Evolutionary conservation across 2,888 invertebrate genomes (phyloP).

Genomic region (Phrixothrix hirtus): DNA sequence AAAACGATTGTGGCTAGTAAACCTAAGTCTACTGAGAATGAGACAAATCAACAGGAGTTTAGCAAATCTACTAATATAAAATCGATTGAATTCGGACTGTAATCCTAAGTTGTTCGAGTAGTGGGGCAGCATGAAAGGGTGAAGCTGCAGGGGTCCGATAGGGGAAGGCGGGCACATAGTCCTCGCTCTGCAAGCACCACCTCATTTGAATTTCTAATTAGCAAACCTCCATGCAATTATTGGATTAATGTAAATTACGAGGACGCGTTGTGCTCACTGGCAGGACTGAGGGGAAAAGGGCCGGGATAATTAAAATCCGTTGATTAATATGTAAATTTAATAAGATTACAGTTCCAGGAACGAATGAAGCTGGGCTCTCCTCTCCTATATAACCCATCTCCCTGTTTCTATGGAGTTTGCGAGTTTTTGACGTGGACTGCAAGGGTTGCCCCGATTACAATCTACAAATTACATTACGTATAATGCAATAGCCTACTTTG

Average conservation of each 20-base stretch:
- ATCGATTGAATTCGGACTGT: slow-evolving; percentile 57
- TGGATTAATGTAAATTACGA: slow-evolving; percentile 92
- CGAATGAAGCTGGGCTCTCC: slow-evolving; percentile 61
- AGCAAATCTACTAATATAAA: slow-evolving; percentile 46
- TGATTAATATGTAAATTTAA: slow-evolving; percentile 99
- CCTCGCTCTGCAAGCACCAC: slow-evolving; percentile 69
- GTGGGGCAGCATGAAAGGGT: slow-evolving; percentile 40
- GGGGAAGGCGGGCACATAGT: slow-evolving; percentile 48
- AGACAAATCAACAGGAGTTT: slow-evolving; percentile 33
- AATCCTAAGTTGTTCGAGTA: slow-evolving; percentile 44
- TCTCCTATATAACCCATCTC: slow-evolving; percentile 40
- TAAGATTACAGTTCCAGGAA: slow-evolving; percentile 95
- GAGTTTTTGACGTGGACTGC: slow-evolving; percentile 31
- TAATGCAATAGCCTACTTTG: slow-evolving; percentile 23
- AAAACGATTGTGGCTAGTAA: slow-evolving; percentile 11
- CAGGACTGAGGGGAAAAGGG: slow-evolving; percentile 56
- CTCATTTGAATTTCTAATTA: slow-evolving; percentile 92
- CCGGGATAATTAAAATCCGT: slow-evolving; percentile 95
- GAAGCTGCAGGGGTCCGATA: slow-evolving; percentile 42
- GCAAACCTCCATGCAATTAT: slow-evolving; percentile 91
- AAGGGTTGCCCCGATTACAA: slow-evolving; percentile 28
- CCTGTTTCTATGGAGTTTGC: slow-evolving; percentile 42
- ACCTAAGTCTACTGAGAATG: slow-evolving; percentile 28
- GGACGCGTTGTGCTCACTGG: slow-evolving; percentile 65
- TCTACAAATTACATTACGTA: slow-evolving; percentile 25